phyloP scores from a whole-genome alignment of 2,797 vertebrate species.

The Pristis pectinata region DNA sequence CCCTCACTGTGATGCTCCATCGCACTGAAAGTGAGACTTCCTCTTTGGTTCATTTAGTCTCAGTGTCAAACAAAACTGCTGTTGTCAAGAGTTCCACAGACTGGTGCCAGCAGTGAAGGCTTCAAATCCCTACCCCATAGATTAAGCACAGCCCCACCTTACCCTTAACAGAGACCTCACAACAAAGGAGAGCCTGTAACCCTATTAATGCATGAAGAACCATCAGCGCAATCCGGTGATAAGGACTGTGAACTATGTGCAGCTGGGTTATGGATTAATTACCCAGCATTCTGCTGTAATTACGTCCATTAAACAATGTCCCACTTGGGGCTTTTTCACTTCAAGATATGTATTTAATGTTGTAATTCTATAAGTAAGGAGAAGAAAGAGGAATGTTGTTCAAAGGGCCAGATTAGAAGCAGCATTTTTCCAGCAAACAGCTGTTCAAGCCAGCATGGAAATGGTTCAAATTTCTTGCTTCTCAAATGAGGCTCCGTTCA shows the following conservation, averaged over 20 bases:
- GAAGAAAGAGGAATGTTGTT: constrained; percentile 13
- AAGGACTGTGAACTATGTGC: not conserved
- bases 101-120: not conserved
- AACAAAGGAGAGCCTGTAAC: constrained; percentile 3
- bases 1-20: not conserved
- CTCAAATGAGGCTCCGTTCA: not conserved
- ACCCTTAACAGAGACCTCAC: not conserved
- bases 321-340: constrained; percentile 1
- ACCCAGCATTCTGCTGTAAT: not conserved
- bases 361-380: not conserved
- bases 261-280: constrained; percentile 24
- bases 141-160: not conserved
- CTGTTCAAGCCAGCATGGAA: not conserved
- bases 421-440: not conserved
- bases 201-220: not conserved
- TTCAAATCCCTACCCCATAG: not conserved
- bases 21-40: not conserved
- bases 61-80: not conserved
- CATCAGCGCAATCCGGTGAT: not conserved
- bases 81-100: not conserved
- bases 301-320: not conserved
- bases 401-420: not conserved
- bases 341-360: constrained; percentile 14
- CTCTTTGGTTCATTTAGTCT: not conserved
- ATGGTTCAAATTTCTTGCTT: not conserved